Evolutionary conservation across 2,888 invertebrate genomes (phyloP), one percentile per base, ranked within the genome.

Genomic region (Spialia ferax): DNA sequence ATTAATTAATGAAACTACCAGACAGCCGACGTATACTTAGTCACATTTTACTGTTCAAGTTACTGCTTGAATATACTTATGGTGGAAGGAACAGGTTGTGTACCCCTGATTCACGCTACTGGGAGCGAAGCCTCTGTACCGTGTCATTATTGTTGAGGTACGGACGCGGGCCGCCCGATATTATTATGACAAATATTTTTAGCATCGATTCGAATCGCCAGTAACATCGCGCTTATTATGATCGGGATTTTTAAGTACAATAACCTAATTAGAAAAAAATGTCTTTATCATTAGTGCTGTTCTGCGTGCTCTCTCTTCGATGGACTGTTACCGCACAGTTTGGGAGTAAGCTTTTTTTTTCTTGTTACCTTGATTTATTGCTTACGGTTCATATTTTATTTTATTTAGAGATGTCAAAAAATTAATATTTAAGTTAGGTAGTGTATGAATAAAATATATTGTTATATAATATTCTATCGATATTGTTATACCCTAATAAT

Each of bases 241-340:
- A 64, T 56, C 26, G 45, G 20, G 26, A 52, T 52, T 65, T 65
- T 7, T 29, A 23, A 61, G 32, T 61, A 48, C 32, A 35, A 52
- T 32, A 55, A 67, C 29, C 8, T 6, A 60, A 60, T 11, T 45
- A 69, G 55, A 69, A 38, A 56, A 79, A 75, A 69, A 78, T 78
- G 79, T 72, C 57, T 71, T 52, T 68, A 50, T 73, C 81, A 68
- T 74, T 70, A 69, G 73, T 81, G 74, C 74, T 83, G 65, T 74
- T 87, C 57, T 80, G 76, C 74, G 72, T 88, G 71, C 82, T 81
- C 77, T 72, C 82, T 75, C 78, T 85, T 64, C 75, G 82, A 71
- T 85, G 88, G 85, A 83, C 76, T 70, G 88, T 84, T 62, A 77
- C 80, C 65, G 93, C 89, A 64, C 91, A 93, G 71, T 93, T 93